Evolutionary conservation across 2,113 vertebrate species (phyloP), one percentile per base, ranked within the genome.

Genomic region (Ramphastos sulfuratus): DNA sequence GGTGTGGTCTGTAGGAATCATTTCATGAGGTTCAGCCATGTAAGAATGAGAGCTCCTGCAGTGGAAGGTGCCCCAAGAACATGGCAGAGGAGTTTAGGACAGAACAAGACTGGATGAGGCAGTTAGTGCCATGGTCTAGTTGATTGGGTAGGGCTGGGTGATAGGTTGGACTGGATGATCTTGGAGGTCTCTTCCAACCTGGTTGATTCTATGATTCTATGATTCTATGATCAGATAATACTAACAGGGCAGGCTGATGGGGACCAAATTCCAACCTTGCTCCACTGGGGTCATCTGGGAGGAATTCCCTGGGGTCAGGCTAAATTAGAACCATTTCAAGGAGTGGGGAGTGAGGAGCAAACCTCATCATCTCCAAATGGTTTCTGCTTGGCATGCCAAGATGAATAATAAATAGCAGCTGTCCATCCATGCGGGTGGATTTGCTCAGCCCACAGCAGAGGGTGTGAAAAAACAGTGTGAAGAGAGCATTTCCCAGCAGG

Each of bases 361-460:
- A 67, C 37, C 28, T 80, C 74, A 21, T 65, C 3, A 19, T 89
- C 71, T 82, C 50, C 23, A 59, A 79, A 66, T 24, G 60, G 55
- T 78, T 63, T 90, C 63, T 76, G 55, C 66, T 20, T 15, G 1
- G 3, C 50, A 2, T 44, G 46, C 15, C 67, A 21, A 42, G 61
- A 76, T 93, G 78, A 93, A 82, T 90, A 92, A 90, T 81, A 77
- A 92, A 88, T 69, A 92, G 85, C n/a, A 76, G 48, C 44, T 12
- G 24, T 72, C 75, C 31, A 24, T 80, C 83, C 28, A 0, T 42
- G 56, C 3, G 12, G 83, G 82, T 58, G 67, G 60, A 66, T 72
- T 90, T 52, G 16, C 50, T 90, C 82, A 92, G 56, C 67, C 64
- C 74, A 39, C 35, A 76, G 70, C 52, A 71, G 42, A 85, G 30